Evolutionary conservation across 2,113 vertebrate genomes (phyloP).

Genomic region (Esox niger): DNA sequence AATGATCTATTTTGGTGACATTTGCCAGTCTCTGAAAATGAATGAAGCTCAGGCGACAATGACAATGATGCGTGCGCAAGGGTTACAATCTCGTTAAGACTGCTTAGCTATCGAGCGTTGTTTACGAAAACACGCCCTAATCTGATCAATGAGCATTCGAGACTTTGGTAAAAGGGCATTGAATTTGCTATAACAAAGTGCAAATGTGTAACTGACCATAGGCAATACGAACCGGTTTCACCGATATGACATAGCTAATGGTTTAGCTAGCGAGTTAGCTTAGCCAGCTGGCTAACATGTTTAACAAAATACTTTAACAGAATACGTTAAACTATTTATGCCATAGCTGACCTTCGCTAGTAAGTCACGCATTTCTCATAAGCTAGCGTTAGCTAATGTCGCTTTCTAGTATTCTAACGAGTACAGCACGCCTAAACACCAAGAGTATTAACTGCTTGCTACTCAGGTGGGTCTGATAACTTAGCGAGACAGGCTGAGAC

Average conservation of each 20-base stretch:
- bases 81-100: neutral
- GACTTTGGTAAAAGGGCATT: neutral
- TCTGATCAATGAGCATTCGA: neutral
- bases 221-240: too few relatives aligned
- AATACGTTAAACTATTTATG: too few relatives aligned
- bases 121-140: neutral
- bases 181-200: neutral
- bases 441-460: neutral
- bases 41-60: neutral
- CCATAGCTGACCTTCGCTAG: too few relatives aligned
- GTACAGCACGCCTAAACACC: neutral
- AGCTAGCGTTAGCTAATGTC: neutral
- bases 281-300: neutral
- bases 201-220: neutral
- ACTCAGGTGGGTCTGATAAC: too few relatives aligned
- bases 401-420: neutral
- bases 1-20: neutral
- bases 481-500: neutral
- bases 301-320: too few relatives aligned
- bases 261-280: neutral
- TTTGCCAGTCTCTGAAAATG: neutral
- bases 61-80: too few relatives aligned
- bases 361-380: neutral
- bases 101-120: neutral
- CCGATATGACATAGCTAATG: too few relatives aligned